Percentiles rank a stretch among this genome's conserved stretches.
Conservation (phyloP, 2,113 vertebrate species). For the Motacilla alba region DNA sequence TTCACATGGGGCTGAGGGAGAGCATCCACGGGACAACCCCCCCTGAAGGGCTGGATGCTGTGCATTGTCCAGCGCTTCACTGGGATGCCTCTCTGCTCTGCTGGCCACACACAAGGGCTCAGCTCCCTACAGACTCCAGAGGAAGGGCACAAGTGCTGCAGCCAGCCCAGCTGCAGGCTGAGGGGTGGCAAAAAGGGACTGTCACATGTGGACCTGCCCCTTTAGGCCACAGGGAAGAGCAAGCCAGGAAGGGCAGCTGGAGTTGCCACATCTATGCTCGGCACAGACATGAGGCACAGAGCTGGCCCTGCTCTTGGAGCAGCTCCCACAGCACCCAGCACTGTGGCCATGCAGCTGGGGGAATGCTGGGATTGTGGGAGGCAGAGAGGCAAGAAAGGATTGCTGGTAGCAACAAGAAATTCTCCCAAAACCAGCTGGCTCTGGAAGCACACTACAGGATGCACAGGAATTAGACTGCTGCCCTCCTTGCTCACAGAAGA, state of each 20-base stretch:
- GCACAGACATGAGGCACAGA: neutral
- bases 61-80: neutral
- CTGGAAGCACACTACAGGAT: neutral
- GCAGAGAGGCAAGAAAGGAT: neutral
- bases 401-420: neutral
- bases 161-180: neutral
- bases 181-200: fast-evolving
- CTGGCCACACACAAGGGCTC: neutral
- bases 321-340: neutral
- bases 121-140: neutral
- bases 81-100: neutral
- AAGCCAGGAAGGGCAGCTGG: neutral
- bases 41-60: neutral
- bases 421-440: neutral
- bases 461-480: neutral
- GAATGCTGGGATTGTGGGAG: neutral
- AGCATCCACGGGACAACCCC: neutral
- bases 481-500: neutral
- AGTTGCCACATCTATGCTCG: neutral
- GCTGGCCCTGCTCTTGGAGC: neutral
- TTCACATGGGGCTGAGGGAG: neutral
- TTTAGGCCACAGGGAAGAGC: neutral
- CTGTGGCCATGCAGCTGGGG: neutral
- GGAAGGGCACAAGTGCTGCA: neutral
- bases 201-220: neutral